A percentile compares a stretch with the other conserved stretches of the same genome.
These are phyloP conservation scores for Pseudorasbora parva DNA, from an alignment of 2,113 vertebrate genomes.

Conservation along the genomic window DNA sequence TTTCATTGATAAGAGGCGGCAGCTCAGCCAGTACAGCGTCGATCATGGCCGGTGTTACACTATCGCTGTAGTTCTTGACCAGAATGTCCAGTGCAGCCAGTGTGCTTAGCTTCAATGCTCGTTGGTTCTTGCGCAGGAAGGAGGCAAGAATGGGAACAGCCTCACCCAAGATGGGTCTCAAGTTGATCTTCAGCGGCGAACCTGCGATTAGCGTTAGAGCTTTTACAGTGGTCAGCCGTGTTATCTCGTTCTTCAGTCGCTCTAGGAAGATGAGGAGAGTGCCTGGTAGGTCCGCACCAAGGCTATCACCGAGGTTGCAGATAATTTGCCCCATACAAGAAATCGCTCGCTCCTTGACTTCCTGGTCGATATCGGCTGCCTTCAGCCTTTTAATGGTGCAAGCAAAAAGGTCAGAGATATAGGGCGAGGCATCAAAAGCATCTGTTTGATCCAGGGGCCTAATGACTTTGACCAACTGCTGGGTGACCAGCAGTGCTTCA, in stretches of 20 bases:
- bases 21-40: constrained; percentile 97
- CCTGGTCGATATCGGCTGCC: constrained; percentile 98
- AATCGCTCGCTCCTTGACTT: constrained; percentile 97
- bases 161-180: constrained; percentile 91
- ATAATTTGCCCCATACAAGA: constrained; percentile 99
- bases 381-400: constrained; percentile 96
- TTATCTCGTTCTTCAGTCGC: constrained; percentile 97
- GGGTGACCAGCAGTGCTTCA: constrained; percentile 95
- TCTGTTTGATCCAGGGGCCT: constrained; percentile 90
- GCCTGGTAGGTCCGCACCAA: constrained; percentile 90
- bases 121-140: constrained; percentile 96
- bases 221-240: constrained; percentile 92
- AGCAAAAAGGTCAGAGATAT: constrained; percentile 94
- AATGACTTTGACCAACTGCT: constrained; percentile 97
- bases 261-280: constrained; percentile 97
- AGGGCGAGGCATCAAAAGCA: constrained; percentile 92
- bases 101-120: constrained; percentile 94
- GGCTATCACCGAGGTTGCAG: constrained; percentile 94
- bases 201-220: constrained; percentile 95
- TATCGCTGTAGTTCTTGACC: constrained; percentile 95
- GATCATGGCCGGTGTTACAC: constrained; percentile 94
- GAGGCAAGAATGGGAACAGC: constrained; percentile 97
- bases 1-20: constrained; percentile 96
- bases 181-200: constrained; percentile 92
- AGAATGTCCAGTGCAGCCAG: constrained; percentile 94